Base-by-base conservation (phyloP, 2,797 vertebrate species). In the Enteromius fasciolatus region DNA sequence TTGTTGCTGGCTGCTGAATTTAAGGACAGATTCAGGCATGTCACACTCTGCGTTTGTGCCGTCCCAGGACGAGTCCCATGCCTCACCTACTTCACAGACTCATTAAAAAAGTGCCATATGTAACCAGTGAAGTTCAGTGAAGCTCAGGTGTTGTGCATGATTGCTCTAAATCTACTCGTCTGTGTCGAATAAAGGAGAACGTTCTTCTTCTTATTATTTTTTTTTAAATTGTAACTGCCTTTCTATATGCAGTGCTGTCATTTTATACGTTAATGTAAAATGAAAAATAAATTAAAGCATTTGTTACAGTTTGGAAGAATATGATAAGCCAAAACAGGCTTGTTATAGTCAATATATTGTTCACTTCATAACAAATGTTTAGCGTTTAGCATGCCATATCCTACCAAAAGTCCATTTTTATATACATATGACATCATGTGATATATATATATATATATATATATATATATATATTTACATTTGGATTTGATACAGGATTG, bases 91-190 rank as follows among this genome's bases (percentile, higher is more conserved):
- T 46, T 70, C 28, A 52, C 11, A 20, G 57, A 84, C 68, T 41
- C 44, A 59, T 76, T 48, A 48, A 75, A 52, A 72, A 77, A 63
- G 67, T 77, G 82, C 79, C 67, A 83, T 78, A 81, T 84, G 83
- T 78, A 85, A 81, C 78, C 69, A 78, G 76, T 78, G 76, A 74
- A 73, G 80, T 44, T 57, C n/a, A 69, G 83, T 81, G 41, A 82
- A 54, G 31, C 33, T 74, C 61, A 36, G 64, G 69, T 44, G 48
- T 64, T n/a, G 75, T n/a, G 48, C 41, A n/a, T 67, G 48, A 61
- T 74, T 70, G 78, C 46, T 48, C 54, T 33, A 36, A 54, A 75
- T 39, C 79, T 50, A n/a, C 70, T 75, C 31, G 41, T 15, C 6
- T 75, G 46, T 64, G 69, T 57, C 17, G 1, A 54, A 74, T 81